These are phyloP conservation scores for Myotis myotis DNA, from an alignment of 2,797 vertebrate genomes.

Conservation along the genomic window DNA sequence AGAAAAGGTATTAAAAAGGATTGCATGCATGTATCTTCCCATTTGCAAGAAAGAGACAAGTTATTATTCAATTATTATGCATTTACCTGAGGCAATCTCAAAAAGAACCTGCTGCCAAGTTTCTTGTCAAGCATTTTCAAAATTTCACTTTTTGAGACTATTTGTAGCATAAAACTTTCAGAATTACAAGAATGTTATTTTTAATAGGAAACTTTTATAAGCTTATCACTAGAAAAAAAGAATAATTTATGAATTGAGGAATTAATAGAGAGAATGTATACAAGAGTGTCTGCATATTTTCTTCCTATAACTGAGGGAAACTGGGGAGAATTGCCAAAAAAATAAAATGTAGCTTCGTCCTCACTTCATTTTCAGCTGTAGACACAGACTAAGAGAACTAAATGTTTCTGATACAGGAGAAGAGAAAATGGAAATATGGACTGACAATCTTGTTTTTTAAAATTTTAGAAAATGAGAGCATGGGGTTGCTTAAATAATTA, in stretches of 20 bases:
- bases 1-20: constrained; percentile 43
- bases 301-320: not conserved
- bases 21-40: constrained; percentile 10
- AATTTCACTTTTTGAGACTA: not conserved
- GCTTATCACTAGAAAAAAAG: not conserved
- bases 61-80: constrained; percentile 33
- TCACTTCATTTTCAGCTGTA: not conserved
- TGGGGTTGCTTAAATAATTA: not conserved
- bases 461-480: not conserved
- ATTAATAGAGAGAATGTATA: not conserved
- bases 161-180: not conserved
- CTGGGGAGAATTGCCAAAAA: not conserved
- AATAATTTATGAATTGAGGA: not conserved
- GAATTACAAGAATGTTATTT: not conserved
- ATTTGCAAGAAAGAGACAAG: constrained; percentile 21
- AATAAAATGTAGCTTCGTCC: not conserved
- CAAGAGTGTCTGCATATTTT: not conserved
- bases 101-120: not conserved
- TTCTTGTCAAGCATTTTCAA: constrained; percentile 31
- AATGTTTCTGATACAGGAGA: not conserved
- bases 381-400: not conserved
- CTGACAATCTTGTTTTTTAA: not conserved
- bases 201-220: not conserved
- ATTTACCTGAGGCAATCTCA: not conserved
- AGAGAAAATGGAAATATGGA: not conserved